Evolutionary conservation across 1,140 invertebrate species (phyloP), one percentile per base, ranked within the genome.

Genomic region (Meteorus sp.): DNA sequence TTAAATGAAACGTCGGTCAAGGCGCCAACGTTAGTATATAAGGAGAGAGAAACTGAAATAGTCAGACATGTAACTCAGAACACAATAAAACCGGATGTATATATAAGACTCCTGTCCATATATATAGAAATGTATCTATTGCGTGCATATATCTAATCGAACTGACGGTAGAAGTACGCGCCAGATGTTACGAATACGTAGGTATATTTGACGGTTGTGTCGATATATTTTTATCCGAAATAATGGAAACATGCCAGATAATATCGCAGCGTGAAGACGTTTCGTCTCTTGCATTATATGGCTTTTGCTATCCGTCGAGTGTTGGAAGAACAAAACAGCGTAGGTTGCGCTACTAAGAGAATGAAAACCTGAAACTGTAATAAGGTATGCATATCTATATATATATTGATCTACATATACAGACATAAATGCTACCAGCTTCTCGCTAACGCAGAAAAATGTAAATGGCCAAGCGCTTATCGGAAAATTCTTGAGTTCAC

Each of bases 131-230:
- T n/a, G n/a, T n/a, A n/a, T n/a, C n/a, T n/a, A n/a, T n/a, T n/a
- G n/a, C n/a, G n/a, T n/a, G n/a, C n/a, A n/a, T 48, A 13, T 57
- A 47, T 17, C 55, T 35, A 20, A 47, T 47, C 25, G 31, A 50
- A 37, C 23, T n/a, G 56, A 60, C 65, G 62, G 60, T 61, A 71
- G 56, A 67, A 56, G 57, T 71, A 59, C 11, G 64, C 62, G 57
- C 60, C 70, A 73, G 67, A 73, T 73, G 71, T 64, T 65, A 56
- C 50, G 52, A 69, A 67, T 73, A 67, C 65, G n/a, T n/a, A n/a
- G n/a, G n/a, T n/a, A 70, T 73, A 71, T 72, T 72, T 67, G 71
- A 71, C 71, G 66, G 69, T 67, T 72, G 64, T 71, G 71, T 70
- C 70, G 68, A 73, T 73, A 72, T 72, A 71, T 70, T 63, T 51